Evolutionary conservation across 2,888 invertebrate species (phyloP), one percentile per base, ranked within the genome.

Genomic region (Exocentrus adspersus): DNA sequence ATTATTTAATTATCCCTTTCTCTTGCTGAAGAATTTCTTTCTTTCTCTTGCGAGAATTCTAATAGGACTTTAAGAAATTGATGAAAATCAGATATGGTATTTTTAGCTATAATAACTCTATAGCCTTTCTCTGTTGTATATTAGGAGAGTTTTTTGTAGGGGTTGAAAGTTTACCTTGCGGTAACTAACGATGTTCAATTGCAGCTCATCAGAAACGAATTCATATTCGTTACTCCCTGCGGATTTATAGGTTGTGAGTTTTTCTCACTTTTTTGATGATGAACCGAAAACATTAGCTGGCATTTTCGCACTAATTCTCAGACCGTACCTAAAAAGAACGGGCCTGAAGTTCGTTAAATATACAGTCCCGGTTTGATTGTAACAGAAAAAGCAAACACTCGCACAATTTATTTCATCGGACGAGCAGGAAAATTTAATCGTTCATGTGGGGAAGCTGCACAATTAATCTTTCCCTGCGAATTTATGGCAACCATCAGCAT

Each of bases 391-490:
- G 74, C 70, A 74, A 72, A 74, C 68, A 72, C 72, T 73, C 69
- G 68, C 67, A 65, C 71, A 71, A 73, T 72, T 75, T 74, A 74
- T 74, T 69, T 69, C 70, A 68, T 69, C 69, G 37, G 24, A 45
- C 52, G 20, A 52, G 56, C 69, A 65, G 71, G 72, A 67, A 69
- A 75, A 75, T 77, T 75, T 75, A 76, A 75, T 75, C 75, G 76
- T 59, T 71, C 72, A 73, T 75, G 72, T 72, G 74, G 74, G 75
- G 70, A 73, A 70, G 63, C 74, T 66, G 67, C 67, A 64, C 75
- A 73, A 77, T 77, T 76, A 77, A 77, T 75, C 75, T 57, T 32
- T 46, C 46, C 57, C 57, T 46, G 46, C 14, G 46, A 46, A 57
- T 57, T 57, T 57, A 57, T 46, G 57, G 57, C 57, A 32, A 57